These are phyloP conservation scores for Chiloscyllium plagiosum DNA, from an alignment of 2,113 vertebrate genomes.

Conservation along the genomic window DNA sequence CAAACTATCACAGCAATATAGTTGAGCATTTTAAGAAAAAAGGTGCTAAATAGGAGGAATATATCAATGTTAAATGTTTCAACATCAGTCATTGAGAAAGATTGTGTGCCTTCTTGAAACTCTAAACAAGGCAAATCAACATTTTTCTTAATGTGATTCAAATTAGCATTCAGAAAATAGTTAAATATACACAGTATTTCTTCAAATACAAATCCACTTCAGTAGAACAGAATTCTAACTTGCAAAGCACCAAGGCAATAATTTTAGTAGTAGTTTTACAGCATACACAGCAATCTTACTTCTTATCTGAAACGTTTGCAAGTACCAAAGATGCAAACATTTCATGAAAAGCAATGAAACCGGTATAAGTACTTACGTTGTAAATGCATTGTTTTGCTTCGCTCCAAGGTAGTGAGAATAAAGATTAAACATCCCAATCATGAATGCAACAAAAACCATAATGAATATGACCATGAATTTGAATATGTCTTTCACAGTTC, in stretches of 20 bases:
- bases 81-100: neutral
- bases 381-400: slow-evolving; percentile 88
- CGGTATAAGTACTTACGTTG: slow-evolving; percentile 72
- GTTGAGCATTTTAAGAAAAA: neutral
- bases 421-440: slow-evolving; percentile 97
- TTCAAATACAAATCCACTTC: neutral
- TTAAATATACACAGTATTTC: neutral
- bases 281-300: neutral
- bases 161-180: neutral
- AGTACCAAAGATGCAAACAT: neutral
- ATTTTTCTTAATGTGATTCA: neutral
- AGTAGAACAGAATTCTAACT: neutral
- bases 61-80: neutral
- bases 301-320: neutral
- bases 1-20: neutral
- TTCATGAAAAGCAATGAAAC: slow-evolving; percentile 24
- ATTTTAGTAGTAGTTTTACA: accelerated
- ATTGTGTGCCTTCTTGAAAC: neutral
- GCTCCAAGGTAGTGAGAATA: slow-evolving; percentile 91
- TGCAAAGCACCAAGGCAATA: neutral
- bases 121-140: neutral
- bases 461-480: slow-evolving; percentile 98
- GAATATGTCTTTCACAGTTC: slow-evolving; percentile 94
- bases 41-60: neutral
- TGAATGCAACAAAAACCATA: slow-evolving; percentile 95